Evolutionary conservation across 2,888 invertebrate species (phyloP).

Genomic region (Empis livida): DNA sequence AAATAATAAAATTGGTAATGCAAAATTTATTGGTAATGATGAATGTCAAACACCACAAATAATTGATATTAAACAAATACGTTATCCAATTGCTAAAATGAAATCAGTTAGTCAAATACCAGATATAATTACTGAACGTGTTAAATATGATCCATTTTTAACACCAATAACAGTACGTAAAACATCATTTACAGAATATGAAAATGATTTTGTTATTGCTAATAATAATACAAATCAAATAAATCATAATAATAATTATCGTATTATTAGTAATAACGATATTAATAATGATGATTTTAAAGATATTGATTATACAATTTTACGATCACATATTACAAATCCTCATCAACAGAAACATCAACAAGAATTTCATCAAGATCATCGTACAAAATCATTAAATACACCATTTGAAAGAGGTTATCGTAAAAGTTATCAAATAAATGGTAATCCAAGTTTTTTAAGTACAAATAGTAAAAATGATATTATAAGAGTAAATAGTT

Average conservation of each 20-base stretch:
- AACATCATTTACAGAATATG: slow-evolving; percentile 10
- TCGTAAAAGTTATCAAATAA: slow-evolving; percentile 23
- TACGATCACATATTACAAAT: slow-evolving; percentile 4
- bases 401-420: slow-evolving; percentile 32
- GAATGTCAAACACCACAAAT: slow-evolving; percentile 18
- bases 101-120: slow-evolving; percentile 36
- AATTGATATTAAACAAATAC: slow-evolving; percentile 7
- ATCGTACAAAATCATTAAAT: neutral
- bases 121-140: slow-evolving; percentile 30
- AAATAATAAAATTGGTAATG: slow-evolving; percentile 31
- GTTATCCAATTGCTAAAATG: slow-evolving; percentile 34
- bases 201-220: neutral
- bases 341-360: too few species aligned
- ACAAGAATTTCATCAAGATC: too few species aligned
- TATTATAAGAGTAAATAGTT: slow-evolving; percentile 18
- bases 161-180: slow-evolving; percentile 32
- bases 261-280: neutral
- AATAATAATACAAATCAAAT: neutral
- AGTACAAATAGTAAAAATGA: neutral
- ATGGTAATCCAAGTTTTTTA: slow-evolving; percentile 1
- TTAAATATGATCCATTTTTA: slow-evolving; percentile 31
- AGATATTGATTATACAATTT: slow-evolving; percentile 2
- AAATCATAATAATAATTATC: neutral
- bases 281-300: neutral
- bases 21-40: slow-evolving; percentile 35